phyloP scores from a whole-genome alignment of 2,888 invertebrate species.

The Drosophila demipolita region DNA sequence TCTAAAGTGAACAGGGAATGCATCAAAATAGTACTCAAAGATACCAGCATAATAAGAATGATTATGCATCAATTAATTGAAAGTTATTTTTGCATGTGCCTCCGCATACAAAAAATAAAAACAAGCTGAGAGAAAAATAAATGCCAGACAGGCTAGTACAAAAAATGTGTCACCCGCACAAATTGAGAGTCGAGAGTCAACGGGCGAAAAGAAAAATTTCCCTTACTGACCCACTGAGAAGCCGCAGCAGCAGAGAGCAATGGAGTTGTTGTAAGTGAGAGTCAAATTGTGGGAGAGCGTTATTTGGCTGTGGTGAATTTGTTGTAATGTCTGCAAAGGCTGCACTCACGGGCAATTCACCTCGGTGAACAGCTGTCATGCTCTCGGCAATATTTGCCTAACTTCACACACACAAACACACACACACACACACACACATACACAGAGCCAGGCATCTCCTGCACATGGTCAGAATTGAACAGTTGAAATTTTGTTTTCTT shows the following conservation, averaged over 20 bases:
- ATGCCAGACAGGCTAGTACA: slow-evolving; percentile 33
- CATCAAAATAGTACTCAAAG: slow-evolving; percentile 40
- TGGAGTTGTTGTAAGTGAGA: slow-evolving; percentile 23
- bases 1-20: slow-evolving; percentile 12
- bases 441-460: slow-evolving; percentile 20
- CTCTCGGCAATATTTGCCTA: slow-evolving; percentile 59
- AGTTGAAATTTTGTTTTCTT: slow-evolving; percentile 28
- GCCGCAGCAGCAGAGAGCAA: slow-evolving; percentile 19
- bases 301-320: slow-evolving; percentile 55
- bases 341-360: slow-evolving; percentile 48
- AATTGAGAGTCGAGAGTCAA: slow-evolving; percentile 31
- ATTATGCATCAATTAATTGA: slow-evolving; percentile 75
- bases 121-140: slow-evolving; percentile 29
- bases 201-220: slow-evolving; percentile 56
- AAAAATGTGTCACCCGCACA: slow-evolving; percentile 74
- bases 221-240: slow-evolving; percentile 67
- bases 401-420: slow-evolving; percentile 9
- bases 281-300: slow-evolving; percentile 19
- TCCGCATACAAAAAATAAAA: slow-evolving; percentile 19
- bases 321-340: slow-evolving; percentile 50
- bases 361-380: slow-evolving; percentile 65
- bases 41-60: slow-evolving; percentile 60
- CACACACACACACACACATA: slow-evolving; percentile 24
- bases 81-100: slow-evolving; percentile 58
- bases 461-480: slow-evolving; percentile 55